Base-by-base conservation (phyloP, 2,113 vertebrate genomes). In the Neomonachus schauinslandi region DNA sequence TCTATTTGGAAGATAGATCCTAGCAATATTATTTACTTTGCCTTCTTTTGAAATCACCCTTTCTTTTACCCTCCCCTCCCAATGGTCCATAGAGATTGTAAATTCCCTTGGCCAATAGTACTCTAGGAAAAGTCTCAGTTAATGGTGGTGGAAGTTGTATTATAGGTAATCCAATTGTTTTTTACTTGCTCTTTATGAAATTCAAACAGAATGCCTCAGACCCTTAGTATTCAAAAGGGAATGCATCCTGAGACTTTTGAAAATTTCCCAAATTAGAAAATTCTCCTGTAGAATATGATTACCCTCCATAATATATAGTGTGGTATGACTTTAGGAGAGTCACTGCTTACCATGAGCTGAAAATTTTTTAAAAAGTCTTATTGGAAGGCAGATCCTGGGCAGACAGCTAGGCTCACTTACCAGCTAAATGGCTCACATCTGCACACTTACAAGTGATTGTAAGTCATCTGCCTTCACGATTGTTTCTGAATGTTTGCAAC, bases 31-130 rank as follows among this genome's bases (percentile, higher is more conserved):
- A 67, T 46, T 95, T 85, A 39, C 53, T 80, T 87, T 83, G 21
- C n/a, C 90, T 91, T 81, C 67, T 94, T 95, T 96, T 81, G 83
- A 86, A 31, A 57, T 94, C 59, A 53, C 67, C 22, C 82, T 57
- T 91, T 51, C 21, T 51, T 94, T 5, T 13, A 4, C 2, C 11
- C 19, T 67, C 21, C 39, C 5, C 11, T 65, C 14, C 42, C 46
- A 81, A 79, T 1, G 31, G 15, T 88, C 42, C 22, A 72, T 18
- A 84, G 19, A 94, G 42, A 57, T 76, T 24, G 19, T 84, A 59
- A 97, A 96, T 51, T 92, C 24, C 57, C 7, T 94, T 87, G 59
- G 9, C 8, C 22, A 91, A 28, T 49, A 82, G 36, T 63, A 79
- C 46, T 39, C 28, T 88, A 84, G 90, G 85, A 79, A 96, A 95